Evolutionary conservation across 2,113 vertebrate genomes (phyloP), one percentile per base, ranked within the genome.

Genomic region (Pterophyllum scalare): DNA sequence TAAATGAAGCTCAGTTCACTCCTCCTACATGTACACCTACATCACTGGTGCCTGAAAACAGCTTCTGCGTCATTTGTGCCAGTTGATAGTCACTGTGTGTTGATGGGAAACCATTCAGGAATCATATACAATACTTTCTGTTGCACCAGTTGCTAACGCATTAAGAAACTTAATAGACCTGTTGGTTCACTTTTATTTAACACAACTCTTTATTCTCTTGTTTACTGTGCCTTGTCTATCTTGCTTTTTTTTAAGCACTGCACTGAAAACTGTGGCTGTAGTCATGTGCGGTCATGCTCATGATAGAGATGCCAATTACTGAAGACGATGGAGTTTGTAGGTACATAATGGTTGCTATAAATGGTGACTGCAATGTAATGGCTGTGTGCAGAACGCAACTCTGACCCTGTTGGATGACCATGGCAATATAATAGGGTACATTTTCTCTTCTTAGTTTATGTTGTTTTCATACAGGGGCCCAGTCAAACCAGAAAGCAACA

Each of bases 341-440:
- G 2, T n/a, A 13, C 67, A 72, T 72, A 3, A 54, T 52, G 67
- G 46, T 72, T 54, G 19, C 67, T 72, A 72, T 72, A 72, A 72
- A 72, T 72, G 67, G 67, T 72, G 17, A 54, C 46, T 72, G 67
- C 67, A 72, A 28, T 31, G 46, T 54, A 72, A 72, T 72, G 67
- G 26, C 67, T 54, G 11, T 54, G 46, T 33, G 26, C 67, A 72
- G 46, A 72, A 54, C 7, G 43, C 65, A 54, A 26, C 26, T 72
- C 26, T 31, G 67, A 72, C 67, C 67, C 26, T 54, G 17, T 12
- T 20, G 67, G 46, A 49, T 54, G 67, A 72, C 67, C 67, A 52
- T 52, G 49, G 5, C 43, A 31, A 8, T 52, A 11, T 28, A 72
- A 72, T 31, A 33, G 46, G 46, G 11, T 31, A 54, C 11, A 52